Percentiles rank a stretch among this genome's conserved stretches.
These are phyloP conservation scores for Rhodophaea formosa DNA, from an alignment of 2,888 invertebrate genomes.

Conservation along the genomic window DNA sequence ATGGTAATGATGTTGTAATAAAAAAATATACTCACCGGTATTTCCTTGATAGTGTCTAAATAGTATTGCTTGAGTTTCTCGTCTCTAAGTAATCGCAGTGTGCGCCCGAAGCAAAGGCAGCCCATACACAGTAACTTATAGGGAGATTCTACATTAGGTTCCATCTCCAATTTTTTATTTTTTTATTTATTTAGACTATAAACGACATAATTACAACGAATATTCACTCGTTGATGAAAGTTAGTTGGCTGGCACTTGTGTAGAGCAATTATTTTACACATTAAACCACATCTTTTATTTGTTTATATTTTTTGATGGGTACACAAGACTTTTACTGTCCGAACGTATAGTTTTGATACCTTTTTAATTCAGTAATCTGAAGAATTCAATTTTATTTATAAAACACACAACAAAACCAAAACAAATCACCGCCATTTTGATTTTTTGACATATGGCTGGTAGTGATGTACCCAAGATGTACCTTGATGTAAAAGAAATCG, in stretches of 20 bases:
- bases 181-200: too few relatives aligned
- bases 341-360: neutral
- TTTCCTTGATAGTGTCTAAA: slow-evolving; percentile 52
- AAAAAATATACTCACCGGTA: slow-evolving; percentile 49
- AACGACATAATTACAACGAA: too few relatives aligned
- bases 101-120: slow-evolving; percentile 59
- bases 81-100: slow-evolving; percentile 45
- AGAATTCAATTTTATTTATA: neutral
- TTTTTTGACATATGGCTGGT: neutral
- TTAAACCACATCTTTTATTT: neutral
- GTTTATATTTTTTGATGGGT: neutral
- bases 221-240: too few relatives aligned
- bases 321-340: neutral
- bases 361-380: neutral
- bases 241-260: too few relatives aligned
- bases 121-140: slow-evolving; percentile 57
- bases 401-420: slow-evolving; percentile 13
- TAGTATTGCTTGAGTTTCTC: slow-evolving; percentile 55
- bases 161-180: slow-evolving; percentile 37
- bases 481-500: too few relatives aligned
- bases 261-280: neutral
- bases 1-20: too few relatives aligned
- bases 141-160: slow-evolving; percentile 37
- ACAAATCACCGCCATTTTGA: slow-evolving; percentile 15
- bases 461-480: too few relatives aligned